Evolutionary conservation across 2,113 vertebrate species (phyloP).

Genomic region (Pomatostomus ruficeps): DNA sequence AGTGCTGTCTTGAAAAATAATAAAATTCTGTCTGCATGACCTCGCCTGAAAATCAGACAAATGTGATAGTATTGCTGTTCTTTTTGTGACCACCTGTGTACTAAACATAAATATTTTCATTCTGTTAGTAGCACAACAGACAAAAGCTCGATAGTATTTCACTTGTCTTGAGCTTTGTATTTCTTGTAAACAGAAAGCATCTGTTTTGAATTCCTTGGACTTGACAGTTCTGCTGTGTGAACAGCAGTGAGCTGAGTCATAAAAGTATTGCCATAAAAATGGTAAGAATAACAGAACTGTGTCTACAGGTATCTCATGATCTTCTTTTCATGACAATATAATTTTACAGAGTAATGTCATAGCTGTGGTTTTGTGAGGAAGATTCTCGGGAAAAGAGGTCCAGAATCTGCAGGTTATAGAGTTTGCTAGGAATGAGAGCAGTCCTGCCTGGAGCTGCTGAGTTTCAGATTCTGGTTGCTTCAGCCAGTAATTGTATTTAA

Average conservation of each 20-base stretch:
- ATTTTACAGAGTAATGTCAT: neutral
- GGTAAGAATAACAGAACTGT: neutral
- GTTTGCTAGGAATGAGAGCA: neutral
- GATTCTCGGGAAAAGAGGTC: neutral
- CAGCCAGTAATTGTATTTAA: constrained; percentile 23
- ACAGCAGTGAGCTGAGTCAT: neutral
- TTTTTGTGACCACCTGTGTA: neutral
- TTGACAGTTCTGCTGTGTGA: neutral
- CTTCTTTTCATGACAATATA: neutral
- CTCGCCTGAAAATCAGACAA: neutral
- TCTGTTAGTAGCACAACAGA: neutral
- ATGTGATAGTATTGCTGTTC: neutral
- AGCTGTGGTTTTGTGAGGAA: neutral
- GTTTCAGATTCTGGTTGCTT: constrained; percentile 40
- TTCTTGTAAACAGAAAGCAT: neutral
- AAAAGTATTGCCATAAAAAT: neutral
- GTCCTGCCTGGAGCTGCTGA: neutral
- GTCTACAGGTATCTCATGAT: neutral
- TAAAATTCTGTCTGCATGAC: neutral
- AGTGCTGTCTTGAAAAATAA: neutral
- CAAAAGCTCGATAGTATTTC: neutral
- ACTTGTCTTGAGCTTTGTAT: neutral
- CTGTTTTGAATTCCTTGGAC: constrained; percentile 15
- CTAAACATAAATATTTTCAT: neutral
- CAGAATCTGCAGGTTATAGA: neutral